A percentile compares a stretch with the other conserved stretches of the same genome.
Evolutionary conservation across 2,113 vertebrate species (phyloP).

Genomic region (Lipophrys pholis): DNA sequence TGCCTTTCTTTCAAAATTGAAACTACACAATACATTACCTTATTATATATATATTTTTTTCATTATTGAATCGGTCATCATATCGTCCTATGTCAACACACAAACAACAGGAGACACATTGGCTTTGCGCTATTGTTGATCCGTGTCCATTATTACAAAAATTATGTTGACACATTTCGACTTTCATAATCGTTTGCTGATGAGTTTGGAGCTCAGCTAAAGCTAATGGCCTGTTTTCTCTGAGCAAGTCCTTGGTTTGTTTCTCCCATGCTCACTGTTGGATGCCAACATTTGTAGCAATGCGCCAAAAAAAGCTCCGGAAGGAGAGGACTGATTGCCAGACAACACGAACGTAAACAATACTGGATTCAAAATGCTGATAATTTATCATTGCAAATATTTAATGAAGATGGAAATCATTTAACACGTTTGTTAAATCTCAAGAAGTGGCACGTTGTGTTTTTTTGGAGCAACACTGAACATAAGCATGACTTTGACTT

Average conservation of each 20-base stretch:
- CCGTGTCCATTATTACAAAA: too few relatives aligned
- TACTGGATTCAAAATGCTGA: conserved; percentile 3
- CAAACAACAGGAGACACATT: too few relatives aligned
- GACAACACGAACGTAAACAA: conserved; percentile 10
- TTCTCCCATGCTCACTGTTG: background rate
- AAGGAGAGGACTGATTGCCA: background rate
- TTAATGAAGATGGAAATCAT: conserved; percentile 12
- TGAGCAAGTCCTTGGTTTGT: background rate
- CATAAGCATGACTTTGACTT: background rate
- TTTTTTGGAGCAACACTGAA: conserved; percentile 2
- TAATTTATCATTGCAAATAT: conserved; percentile 14
- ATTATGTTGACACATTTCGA: too few relatives aligned
- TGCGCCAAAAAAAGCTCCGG: conserved; percentile 1
- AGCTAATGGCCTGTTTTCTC: background rate
- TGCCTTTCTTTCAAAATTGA: too few relatives aligned
- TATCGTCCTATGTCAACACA: too few relatives aligned
- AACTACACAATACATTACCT: too few relatives aligned
- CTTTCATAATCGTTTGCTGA: too few relatives aligned
- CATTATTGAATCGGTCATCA: too few relatives aligned
- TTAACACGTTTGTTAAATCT: conserved; percentile 11
- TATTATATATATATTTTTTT: too few relatives aligned
- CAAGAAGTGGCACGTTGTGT: background rate
- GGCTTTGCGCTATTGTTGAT: too few relatives aligned
- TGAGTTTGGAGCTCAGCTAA: too few relatives aligned
- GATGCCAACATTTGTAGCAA: background rate